Evolutionary conservation across 2,797 vertebrate species (phyloP).

Genomic region (Squalus acanthias): DNA sequence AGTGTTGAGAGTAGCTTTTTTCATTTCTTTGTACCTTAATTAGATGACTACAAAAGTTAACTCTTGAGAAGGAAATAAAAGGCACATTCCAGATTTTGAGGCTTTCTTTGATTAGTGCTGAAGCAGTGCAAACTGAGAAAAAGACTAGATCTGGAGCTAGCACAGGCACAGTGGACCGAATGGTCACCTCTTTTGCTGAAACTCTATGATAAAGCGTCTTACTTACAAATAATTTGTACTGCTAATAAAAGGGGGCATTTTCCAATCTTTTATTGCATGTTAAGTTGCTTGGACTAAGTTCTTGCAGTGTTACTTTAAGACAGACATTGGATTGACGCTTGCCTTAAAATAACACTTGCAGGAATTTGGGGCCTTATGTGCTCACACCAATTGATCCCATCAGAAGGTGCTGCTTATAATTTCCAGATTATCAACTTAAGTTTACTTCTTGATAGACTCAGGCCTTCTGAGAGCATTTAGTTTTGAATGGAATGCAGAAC

Average conservation of each 20-base stretch:
- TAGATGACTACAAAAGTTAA: conserved; percentile 8
- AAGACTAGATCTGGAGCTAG: neutral
- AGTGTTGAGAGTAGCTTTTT: neutral
- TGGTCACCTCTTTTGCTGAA: neutral
- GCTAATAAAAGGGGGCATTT: neutral
- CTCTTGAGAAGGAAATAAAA: neutral
- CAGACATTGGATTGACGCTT: neutral
- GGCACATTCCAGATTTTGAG: neutral
- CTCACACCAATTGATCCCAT: neutral
- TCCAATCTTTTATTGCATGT: neutral
- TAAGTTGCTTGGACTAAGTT: neutral
- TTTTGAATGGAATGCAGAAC: neutral
- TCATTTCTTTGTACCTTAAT: neutral
- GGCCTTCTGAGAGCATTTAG: neutral
- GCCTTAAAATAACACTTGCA: neutral
- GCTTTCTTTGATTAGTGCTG: neutral
- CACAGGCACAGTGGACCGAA: neutral
- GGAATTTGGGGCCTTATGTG: neutral
- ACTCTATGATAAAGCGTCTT: neutral
- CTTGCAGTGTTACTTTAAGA: neutral
- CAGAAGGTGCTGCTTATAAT: neutral
- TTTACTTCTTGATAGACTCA: neutral
- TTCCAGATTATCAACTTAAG: neutral
- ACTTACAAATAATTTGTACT: neutral
- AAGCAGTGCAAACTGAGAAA: neutral